A percentile compares a stretch with the other conserved stretches of the same genome.
Evolutionary conservation across 2,888 invertebrate species (phyloP).

Genomic region (Stratiomys singularior): DNA sequence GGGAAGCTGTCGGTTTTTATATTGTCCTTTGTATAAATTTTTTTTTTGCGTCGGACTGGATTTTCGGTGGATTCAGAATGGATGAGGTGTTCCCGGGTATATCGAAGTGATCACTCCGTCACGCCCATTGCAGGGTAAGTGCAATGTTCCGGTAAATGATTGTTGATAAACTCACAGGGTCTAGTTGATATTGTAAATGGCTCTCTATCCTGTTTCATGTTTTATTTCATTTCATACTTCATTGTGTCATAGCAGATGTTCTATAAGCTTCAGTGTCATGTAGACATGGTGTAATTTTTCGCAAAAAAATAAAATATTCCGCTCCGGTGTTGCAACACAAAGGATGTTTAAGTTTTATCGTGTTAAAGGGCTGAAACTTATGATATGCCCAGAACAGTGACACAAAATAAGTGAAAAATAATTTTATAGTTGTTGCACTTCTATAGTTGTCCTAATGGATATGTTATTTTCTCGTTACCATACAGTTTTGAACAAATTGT

Average conservation of each 20-base stretch:
- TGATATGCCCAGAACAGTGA: too few species aligned
- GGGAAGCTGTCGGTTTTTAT: conserved; percentile 27
- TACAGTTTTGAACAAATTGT: too few species aligned
- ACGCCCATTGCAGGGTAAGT: conserved; percentile 25
- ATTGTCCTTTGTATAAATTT: not conserved
- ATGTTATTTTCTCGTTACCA: too few species aligned
- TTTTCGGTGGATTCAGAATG: conserved; percentile 22
- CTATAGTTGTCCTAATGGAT: too few species aligned
- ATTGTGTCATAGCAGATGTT: conserved; percentile 8
- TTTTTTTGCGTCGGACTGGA: not conserved
- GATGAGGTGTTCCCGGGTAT: conserved; percentile 17
- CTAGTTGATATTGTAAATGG: conserved; percentile 2
- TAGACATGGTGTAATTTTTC: too few species aligned
- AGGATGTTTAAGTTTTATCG: too few species aligned
- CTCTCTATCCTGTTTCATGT: not conserved
- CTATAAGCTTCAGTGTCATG: not conserved
- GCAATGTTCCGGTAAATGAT: conserved; percentile 30
- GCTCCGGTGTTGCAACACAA: too few species aligned
- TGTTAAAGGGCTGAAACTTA: too few species aligned
- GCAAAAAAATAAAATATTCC: too few species aligned
- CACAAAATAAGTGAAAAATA: too few species aligned
- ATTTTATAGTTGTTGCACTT: too few species aligned
- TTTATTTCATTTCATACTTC: not conserved
- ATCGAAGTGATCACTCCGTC: conserved; percentile 25
- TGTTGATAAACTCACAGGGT: conserved; percentile 14